Base-by-base conservation (phyloP, 2,797 vertebrate species). In the Macropus fuliginosus region DNA sequence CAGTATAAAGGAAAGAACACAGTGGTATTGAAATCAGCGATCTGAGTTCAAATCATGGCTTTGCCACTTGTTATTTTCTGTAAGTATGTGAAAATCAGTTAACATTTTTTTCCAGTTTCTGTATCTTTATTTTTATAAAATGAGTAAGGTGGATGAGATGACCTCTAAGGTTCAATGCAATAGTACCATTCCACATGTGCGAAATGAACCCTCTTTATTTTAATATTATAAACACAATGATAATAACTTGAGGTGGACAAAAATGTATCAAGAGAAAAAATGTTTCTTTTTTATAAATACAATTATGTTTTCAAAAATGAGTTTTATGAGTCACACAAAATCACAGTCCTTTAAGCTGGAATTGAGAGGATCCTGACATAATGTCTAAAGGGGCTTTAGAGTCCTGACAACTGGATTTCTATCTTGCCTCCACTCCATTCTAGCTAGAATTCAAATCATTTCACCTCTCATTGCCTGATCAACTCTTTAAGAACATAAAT, bases 261-360 rank as follows among this genome's bases (percentile, higher is more conserved):
- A 81, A 81, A 46, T 81, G 16, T 27, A 28, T 50, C 40, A 87
- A 87, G 3, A 87, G 9, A 10, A 46, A n/a, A 46, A 87, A 46
- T 4, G 4, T 50, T 87, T 27, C 8, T 50, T 87, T 87, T 81
- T 74, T 92, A 91, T 91, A 16, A 93, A 91, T 34, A 93, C 91
- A 94, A 96, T 54, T 24, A n/a, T 50, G 40, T 93, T 92, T 92
- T 96, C 24, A 10, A 92, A 92, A 94, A 29, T 92, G 5, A 92
- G 81, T 93, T 94, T 91, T 90, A 10, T 46, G 55, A n/a, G 50
- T n/a, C 29, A 91, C 29, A 4, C 1, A 52, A 28, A 92, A 66
- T 50, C 40, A 27, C 9, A 87, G 21, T 50, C 3, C 21, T 87
- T 46, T 46, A 87, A 46, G 74, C 10, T 87, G 0, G 40, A 87